Evolutionary conservation across 2,797 vertebrate species (phyloP).

Genomic region (Ctenochaetus hawaiiensis): DNA sequence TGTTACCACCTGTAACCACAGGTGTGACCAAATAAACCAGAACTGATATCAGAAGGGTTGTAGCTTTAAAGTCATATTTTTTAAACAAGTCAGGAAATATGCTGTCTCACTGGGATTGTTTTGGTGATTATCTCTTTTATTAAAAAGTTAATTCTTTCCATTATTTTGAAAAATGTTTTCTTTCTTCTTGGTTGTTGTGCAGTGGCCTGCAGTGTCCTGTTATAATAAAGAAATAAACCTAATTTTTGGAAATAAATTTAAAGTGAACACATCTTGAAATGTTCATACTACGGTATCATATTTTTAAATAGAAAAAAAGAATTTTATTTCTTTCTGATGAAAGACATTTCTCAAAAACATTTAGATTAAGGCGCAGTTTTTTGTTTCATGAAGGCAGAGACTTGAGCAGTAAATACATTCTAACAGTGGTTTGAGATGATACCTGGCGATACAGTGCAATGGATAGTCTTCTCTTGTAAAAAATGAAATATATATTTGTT

Average conservation of each 20-base stretch:
- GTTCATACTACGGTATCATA: neutral
- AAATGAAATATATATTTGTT: neutral
- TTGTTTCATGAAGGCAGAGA: neutral
- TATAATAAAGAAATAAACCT: neutral
- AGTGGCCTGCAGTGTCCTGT: neutral
- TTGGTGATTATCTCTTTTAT: too few relatives aligned
- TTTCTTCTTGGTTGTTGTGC: neutral
- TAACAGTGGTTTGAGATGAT: neutral
- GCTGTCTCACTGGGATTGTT: too few relatives aligned
- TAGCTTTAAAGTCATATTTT: neutral
- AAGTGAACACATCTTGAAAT: neutral
- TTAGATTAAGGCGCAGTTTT: neutral
- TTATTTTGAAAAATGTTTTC: neutral
- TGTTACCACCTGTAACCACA: neutral
- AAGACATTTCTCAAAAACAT: neutral
- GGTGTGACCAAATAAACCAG: neutral
- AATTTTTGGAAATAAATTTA: neutral
- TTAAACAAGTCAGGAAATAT: too few relatives aligned
- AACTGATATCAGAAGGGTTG: neutral
- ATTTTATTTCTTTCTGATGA: neutral
- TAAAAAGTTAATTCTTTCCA: too few relatives aligned
- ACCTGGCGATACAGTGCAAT: too few relatives aligned
- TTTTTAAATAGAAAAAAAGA: too few relatives aligned
- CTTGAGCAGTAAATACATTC: neutral
- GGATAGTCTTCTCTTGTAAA: neutral